Base-by-base conservation (phyloP, 2,888 invertebrate genomes). In the Cephus spinipes region DNA sequence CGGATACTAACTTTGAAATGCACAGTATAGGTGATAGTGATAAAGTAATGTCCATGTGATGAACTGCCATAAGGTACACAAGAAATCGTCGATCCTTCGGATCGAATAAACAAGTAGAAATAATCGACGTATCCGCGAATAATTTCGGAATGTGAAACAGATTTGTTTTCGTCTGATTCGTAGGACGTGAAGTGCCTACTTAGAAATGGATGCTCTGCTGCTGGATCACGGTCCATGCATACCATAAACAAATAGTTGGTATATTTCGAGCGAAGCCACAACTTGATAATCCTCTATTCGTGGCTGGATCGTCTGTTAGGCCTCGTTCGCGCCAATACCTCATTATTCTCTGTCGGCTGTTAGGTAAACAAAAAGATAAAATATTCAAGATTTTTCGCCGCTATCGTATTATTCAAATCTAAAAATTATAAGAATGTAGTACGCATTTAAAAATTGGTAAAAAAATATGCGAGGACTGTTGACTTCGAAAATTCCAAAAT, bases 251-350 rank as follows among this genome's bases (percentile, higher is more conserved):
- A 23, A 74, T 35, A 30, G 36, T 74, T 34, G 74, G 35, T 74
- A 33, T 74, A 74, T 74, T 74, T 74, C 34, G 31, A 74, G 74
- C 33, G 34, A 33, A 74, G 35, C 12, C 35, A n/a, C 35, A 33
- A 35, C n/a, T 30, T 74, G 74, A 74, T 74, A 74, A 74, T 11
- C 23, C 36, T 74, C 74, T 74, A 74, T 74, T 74, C 74, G 34
- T 34, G 36, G 74, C 74, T 31, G 4, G 32, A 71, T 71, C 31
- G 71, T 71, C 71, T 71, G 71, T 6, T 71, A 71, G 71, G 6
- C 12, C 4, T 71, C 71, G 12, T 71, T 71, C 71, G 71, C 71
- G 71, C 71, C 31, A 32, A 71, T 71, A 71, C 71, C 71, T 71
- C 71, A 71, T 71, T 71, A 71, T 31, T 71, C 32, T n/a, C 23